Evolutionary conservation across 2,888 invertebrate genomes (phyloP), one percentile per base, ranked within the genome.

Genomic region (Drosophila pegasa): DNA sequence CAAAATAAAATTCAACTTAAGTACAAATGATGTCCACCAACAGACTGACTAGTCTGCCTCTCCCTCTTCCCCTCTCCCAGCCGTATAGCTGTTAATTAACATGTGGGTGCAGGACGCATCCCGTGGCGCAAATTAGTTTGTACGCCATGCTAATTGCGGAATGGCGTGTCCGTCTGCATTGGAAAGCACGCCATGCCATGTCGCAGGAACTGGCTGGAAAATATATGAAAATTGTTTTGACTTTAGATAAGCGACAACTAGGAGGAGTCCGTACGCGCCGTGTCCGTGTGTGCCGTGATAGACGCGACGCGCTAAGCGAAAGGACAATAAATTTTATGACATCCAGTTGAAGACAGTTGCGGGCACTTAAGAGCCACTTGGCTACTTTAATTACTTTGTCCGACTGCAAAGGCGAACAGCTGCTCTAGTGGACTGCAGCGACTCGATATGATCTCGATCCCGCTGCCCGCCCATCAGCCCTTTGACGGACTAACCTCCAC

Each of bases 161-260:
- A 86, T 91, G 69, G 90, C 91, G 91, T 91, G 92, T 83, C 77
- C 66, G 65, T 61, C 56, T 56, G 77, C 88, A 88, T 89, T 91
- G 90, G 91, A 89, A 79, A 82, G 81, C 73, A 75, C 70, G 61
- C 56, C 63, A 48, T 72, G 64, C 60, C 47, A 16, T 60, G 55
- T 29, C 43, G 55, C 18, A 48, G 60, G 10, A 47, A n/a, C 31
- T 62, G 61, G 47, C 51, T 51, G 70, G 72, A 79, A 83, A 78
- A 88, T 82, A 86, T 89, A 88, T 90, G 89, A 88, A 90, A 91
- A 91, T 91, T 90, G 91, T 88, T 91, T 90, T 88, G 91, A 91
- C 90, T 91, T 91, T 90, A 91, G 91, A 91, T 91, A 91, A 91
- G 91, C 80, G 85, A 78, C 81, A 78, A 64, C 65, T 70, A 65